phyloP scores from a whole-genome alignment of 1,140 invertebrate species.

The Mesaphorura yosii region DNA sequence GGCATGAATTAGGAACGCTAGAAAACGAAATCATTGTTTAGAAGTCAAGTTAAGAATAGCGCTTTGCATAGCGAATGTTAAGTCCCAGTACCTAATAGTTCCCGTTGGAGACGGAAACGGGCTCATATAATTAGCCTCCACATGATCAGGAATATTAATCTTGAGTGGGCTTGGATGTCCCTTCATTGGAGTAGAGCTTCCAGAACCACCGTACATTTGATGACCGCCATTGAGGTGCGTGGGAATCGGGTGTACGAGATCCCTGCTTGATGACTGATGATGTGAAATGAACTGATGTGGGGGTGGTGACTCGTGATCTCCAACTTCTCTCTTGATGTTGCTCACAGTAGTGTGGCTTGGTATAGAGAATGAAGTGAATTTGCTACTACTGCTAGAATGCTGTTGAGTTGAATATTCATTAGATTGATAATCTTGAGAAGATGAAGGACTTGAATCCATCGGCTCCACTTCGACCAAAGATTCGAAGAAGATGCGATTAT shows the following conservation, averaged over 20 bases:
- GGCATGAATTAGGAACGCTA: constrained; percentile 89
- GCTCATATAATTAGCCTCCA: constrained; percentile 54
- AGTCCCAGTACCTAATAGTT: constrained; percentile 48
- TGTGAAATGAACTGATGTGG: too few relatives aligned
- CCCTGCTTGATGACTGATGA: too few relatives aligned
- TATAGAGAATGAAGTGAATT: too few relatives aligned
- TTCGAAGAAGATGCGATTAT: constrained; percentile 86
- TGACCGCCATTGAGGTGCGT: too few relatives aligned
- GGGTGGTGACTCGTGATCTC: too few relatives aligned
- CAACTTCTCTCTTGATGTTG: too few relatives aligned
- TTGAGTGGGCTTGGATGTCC: constrained; percentile 64
- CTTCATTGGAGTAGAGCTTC: too few relatives aligned
- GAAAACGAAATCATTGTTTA: constrained; percentile 22
- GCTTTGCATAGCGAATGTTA: not conserved
- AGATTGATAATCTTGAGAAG: constrained; percentile 36
- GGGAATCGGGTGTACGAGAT: too few relatives aligned
- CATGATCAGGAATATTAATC: constrained; percentile 77
- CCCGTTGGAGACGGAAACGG: constrained; percentile 89
- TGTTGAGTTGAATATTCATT: constrained; percentile 41
- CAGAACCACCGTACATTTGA: too few relatives aligned
- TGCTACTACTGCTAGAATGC: too few relatives aligned
- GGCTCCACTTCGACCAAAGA: constrained; percentile 59
- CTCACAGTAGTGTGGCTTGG: too few relatives aligned
- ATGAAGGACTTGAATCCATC: constrained; percentile 24
- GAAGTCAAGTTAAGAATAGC: not conserved